A percentile compares a stretch with the other conserved stretches of the same genome.
These are phyloP conservation scores for Meles meles DNA, from an alignment of 2,113 vertebrate species.

Conservation along the genomic window DNA sequence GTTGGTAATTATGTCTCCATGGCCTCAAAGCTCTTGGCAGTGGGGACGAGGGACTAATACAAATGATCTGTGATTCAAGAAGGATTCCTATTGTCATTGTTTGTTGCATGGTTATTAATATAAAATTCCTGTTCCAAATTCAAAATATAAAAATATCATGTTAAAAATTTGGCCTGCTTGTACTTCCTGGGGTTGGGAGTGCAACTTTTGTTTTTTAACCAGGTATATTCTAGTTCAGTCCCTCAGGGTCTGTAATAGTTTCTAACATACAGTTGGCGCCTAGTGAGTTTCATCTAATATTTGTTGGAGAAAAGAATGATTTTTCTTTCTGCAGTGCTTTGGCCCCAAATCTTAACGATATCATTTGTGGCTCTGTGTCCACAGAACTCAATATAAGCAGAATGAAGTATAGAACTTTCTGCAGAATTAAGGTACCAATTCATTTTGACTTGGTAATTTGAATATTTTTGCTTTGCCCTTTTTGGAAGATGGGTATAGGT, in stretches of 20 bases:
- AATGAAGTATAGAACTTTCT: not conserved
- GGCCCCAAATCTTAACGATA: not conserved
- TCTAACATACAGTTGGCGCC: not conserved
- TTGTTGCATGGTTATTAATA: not conserved
- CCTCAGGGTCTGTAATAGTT: not conserved
- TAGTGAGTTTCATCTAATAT: constrained; percentile 35
- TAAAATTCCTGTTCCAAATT: not conserved
- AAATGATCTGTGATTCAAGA: not conserved
- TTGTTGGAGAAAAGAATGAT: not conserved
- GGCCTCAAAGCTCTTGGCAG: not conserved
- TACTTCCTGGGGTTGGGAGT: not conserved
- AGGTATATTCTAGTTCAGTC: not conserved
- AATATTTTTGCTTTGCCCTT: not conserved
- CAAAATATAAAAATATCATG: not conserved
- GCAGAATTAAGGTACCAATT: not conserved
- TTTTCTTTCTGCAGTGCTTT: constrained; percentile 29
- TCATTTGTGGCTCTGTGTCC: not conserved
- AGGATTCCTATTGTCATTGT: not conserved
- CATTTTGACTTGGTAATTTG: not conserved
- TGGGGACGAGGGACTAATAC: not conserved
- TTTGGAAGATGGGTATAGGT: not conserved
- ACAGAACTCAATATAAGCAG: not conserved
- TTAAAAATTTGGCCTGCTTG: not conserved
- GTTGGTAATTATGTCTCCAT: not conserved
- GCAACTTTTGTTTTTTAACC: not conserved